phyloP scores from a whole-genome alignment of 2,113 vertebrate genomes.

The Macquaria ambigua region DNA sequence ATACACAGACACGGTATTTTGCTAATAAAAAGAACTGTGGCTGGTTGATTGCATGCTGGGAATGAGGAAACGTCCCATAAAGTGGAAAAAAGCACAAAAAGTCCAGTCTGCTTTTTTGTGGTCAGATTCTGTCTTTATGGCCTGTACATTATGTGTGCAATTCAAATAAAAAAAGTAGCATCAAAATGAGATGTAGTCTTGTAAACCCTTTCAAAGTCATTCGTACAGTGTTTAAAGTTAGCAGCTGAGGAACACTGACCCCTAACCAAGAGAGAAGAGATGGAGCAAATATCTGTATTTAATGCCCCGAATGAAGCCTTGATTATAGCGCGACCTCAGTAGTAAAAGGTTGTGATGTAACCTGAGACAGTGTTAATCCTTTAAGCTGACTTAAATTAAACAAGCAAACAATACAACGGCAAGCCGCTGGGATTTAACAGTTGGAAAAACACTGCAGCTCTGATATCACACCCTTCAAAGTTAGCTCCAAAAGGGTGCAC shows the following conservation, averaged over 20 bases:
- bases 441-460: constrained; percentile 30
- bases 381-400: constrained; percentile 70
- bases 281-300: constrained; percentile 15
- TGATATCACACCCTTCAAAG: constrained; percentile 29
- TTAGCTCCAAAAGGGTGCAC: constrained; percentile 1
- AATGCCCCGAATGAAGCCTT: not conserved
- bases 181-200: not conserved
- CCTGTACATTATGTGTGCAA: not conserved
- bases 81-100: not conserved
- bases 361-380: constrained; percentile 65
- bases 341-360: constrained; percentile 63
- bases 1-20: not conserved
- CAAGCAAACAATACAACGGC: constrained; percentile 56
- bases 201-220: not conserved
- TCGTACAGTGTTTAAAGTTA: not conserved
- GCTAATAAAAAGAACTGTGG: not conserved
- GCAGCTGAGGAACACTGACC: constrained; percentile 18
- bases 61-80: not conserved
- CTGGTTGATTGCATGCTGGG: not conserved
- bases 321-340: constrained; percentile 42
- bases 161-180: not conserved
- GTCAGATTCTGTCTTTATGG: not conserved
- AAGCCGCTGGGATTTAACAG: constrained; percentile 45
- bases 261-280: not conserved
- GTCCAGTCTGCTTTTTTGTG: not conserved